These are phyloP conservation scores for Ara ararauna DNA, from an alignment of 2,797 vertebrate genomes.

Conservation along the genomic window DNA sequence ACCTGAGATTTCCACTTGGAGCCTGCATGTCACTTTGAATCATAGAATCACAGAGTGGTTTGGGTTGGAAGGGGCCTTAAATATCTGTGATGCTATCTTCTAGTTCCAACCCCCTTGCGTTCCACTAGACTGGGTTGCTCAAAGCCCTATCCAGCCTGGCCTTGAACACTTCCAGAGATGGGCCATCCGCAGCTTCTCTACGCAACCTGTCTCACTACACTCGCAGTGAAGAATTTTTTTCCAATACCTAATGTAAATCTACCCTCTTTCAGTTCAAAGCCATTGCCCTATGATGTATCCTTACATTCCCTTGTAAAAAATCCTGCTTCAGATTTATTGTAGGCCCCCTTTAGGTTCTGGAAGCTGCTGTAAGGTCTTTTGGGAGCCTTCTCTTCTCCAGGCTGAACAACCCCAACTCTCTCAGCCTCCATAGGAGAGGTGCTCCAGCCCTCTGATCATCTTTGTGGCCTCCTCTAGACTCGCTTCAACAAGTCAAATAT, in stretches of 20 bases:
- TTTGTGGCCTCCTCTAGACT: neutral
- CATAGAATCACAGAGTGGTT: neutral
- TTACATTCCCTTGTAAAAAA: neutral
- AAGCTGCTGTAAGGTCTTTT: neutral
- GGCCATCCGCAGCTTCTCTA: neutral
- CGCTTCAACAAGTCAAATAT: neutral
- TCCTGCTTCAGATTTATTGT: neutral
- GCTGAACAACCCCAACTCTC: neutral
- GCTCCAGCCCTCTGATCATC: neutral
- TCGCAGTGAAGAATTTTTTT: neutral
- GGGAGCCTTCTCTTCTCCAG: neutral
- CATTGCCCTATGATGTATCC: neutral
- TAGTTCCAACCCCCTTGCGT: neutral
- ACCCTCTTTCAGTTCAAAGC: neutral
- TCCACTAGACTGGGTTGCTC: neutral
- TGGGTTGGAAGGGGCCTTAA: neutral
- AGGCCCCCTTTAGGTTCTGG: neutral
- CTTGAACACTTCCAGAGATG: neutral
- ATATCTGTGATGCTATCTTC: neutral
- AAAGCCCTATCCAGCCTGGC: neutral
- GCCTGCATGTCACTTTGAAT: neutral
- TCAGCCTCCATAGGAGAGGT: neutral
- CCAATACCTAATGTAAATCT: neutral
- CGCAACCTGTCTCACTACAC: neutral
- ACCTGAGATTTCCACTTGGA: neutral